Conservation (phyloP, 2,888 invertebrate genomes). For the Teleogryllus oceanicus region DNA sequence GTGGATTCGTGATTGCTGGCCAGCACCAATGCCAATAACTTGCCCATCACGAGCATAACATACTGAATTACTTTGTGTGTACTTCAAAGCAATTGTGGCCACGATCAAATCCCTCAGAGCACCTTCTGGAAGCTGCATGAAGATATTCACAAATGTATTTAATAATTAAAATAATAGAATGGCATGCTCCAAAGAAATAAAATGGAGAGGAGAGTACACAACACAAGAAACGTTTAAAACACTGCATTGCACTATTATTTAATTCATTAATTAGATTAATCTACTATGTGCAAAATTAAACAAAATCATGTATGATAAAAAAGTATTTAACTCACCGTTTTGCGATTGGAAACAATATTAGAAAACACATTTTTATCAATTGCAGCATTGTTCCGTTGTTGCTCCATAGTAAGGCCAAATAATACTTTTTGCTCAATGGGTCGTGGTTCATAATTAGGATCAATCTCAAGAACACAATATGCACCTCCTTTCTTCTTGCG, state of each 20-base stretch:
- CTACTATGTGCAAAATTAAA: no score
- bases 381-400: slow-evolving; percentile 82
- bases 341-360: slow-evolving; percentile 68
- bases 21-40: slow-evolving; percentile 96
- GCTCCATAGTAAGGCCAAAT: slow-evolving; percentile 81
- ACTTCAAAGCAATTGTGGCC: slow-evolving; percentile 94
- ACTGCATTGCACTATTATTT: no score
- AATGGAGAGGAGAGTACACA: no score
- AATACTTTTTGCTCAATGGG: slow-evolving; percentile 76
- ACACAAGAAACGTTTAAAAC: no score
- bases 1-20: slow-evolving; percentile 97
- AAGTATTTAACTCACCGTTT: background rate
- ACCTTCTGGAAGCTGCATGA: slow-evolving; percentile 61
- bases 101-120: slow-evolving; percentile 89
- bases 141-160: background rate
- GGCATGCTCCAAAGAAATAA: background rate
- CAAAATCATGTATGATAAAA: no score
- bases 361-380: slow-evolving; percentile 74
- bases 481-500: slow-evolving; percentile 77
- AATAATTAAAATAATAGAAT: background rate
- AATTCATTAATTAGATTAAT: no score
- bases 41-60: slow-evolving; percentile 92
- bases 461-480: slow-evolving; percentile 61
- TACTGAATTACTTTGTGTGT: slow-evolving; percentile 97
- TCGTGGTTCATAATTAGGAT: slow-evolving; percentile 77